Conservation (phyloP, 2,113 vertebrate genomes). For the Reinhardtius hippoglossoides region DNA sequence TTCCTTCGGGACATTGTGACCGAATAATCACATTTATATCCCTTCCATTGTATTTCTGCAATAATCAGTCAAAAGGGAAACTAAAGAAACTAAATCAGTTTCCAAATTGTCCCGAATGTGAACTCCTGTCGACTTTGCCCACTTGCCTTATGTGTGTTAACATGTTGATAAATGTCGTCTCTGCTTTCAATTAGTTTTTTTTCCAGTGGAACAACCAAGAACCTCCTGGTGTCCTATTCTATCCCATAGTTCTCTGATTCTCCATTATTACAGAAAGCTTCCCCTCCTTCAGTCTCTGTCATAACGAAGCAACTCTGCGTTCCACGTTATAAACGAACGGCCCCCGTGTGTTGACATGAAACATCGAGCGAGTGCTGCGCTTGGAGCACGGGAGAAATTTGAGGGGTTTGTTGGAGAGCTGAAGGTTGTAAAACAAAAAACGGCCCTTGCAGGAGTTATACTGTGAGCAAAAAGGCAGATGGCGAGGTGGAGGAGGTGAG, state of each 20-base stretch:
- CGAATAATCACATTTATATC: too few relatives aligned
- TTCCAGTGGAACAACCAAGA: not conserved
- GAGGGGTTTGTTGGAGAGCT: slow-evolving; percentile 30
- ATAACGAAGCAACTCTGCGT: slow-evolving; percentile 35
- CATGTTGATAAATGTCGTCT: not conserved
- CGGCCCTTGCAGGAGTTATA: slow-evolving; percentile 7
- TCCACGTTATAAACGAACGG: slow-evolving; percentile 48
- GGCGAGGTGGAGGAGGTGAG: slow-evolving; percentile 44
- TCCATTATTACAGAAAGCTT: not conserved
- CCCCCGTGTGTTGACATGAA: slow-evolving; percentile 45
- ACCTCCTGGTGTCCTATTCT: not conserved
- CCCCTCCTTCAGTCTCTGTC: not conserved
- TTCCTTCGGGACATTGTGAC: too few relatives aligned
- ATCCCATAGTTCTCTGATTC: not conserved
- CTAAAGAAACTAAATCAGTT: too few relatives aligned
- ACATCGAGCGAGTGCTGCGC: slow-evolving; percentile 6
- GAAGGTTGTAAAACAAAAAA: slow-evolving; percentile 39
- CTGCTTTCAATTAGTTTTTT: not conserved
- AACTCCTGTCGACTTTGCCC: not conserved
- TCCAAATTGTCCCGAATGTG: not conserved
- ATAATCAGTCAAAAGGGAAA: not conserved
- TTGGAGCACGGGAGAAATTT: slow-evolving; percentile 26
- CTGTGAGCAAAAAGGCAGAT: slow-evolving; percentile 61
- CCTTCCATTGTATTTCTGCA: too few relatives aligned
- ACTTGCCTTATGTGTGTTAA: not conserved